Percentiles rank a stretch among this genome's conserved stretches.
Conservation (phyloP, 2,113 vertebrate species). For the Elephas maximus region DNA sequence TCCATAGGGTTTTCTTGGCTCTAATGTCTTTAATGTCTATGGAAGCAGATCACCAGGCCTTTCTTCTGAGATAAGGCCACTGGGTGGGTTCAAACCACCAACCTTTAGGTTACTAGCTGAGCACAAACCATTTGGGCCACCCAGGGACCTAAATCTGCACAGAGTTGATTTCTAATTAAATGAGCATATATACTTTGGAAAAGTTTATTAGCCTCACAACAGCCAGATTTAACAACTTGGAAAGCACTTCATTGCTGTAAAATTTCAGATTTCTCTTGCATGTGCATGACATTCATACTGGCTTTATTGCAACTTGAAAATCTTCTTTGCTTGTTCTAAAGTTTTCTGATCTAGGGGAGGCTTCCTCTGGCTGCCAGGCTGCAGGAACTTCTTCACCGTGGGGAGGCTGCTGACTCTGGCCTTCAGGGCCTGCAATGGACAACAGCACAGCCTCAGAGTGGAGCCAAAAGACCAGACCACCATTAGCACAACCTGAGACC, state of each 20-base stretch:
- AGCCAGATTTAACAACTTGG: neutral
- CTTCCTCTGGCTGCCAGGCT: conserved; percentile 77
- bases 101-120: neutral
- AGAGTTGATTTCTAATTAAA: neutral
- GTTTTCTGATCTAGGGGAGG: neutral
- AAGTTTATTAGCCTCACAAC: neutral
- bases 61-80: neutral
- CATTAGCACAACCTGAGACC: neutral
- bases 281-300: no score
- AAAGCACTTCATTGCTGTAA: neutral
- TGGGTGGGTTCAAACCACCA: neutral
- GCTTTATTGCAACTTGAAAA: conserved; percentile 25
- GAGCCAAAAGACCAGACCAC: accelerated
- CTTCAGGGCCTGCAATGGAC: conserved; percentile 60
- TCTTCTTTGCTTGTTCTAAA: neutral
- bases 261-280: no score
- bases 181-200: neutral
- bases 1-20: neutral
- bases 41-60: neutral
- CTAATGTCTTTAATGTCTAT: neutral
- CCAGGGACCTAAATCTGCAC: neutral
- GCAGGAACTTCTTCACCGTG: conserved; percentile 69
- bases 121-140: neutral
- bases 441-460: neutral
- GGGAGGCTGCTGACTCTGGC: conserved; percentile 74